phyloP scores from a whole-genome alignment of 2,113 vertebrate genomes.

The Pogonocichla stellata region DNA sequence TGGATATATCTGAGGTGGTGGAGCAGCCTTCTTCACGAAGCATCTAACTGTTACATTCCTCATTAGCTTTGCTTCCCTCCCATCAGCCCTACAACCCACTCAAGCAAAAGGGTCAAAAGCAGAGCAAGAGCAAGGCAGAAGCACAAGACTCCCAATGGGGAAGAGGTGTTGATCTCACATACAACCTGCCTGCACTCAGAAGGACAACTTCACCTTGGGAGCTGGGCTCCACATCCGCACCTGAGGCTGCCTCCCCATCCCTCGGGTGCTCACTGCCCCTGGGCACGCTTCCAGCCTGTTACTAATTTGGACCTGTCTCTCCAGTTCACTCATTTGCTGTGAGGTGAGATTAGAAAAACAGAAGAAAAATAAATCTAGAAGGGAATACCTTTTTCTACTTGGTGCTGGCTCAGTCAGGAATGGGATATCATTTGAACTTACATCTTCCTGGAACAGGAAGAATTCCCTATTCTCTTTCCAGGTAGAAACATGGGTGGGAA shows the following conservation, averaged over 20 bases:
- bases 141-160: fast-evolving
- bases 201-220: neutral
- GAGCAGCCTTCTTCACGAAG: neutral
- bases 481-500: neutral
- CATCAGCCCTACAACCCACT: neutral
- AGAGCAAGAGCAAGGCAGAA: neutral
- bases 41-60: neutral
- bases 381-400: neutral
- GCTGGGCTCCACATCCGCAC: neutral
- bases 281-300: neutral
- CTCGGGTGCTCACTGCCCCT: neutral
- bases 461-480: neutral
- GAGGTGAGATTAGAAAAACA: neutral
- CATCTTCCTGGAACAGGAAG: neutral
- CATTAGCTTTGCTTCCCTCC: neutral
- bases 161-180: neutral
- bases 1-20: neutral
- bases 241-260: neutral
- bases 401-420: neutral
- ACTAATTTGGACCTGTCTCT: constrained; percentile 21
- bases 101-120: neutral
- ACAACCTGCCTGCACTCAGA: neutral
- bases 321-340: neutral
- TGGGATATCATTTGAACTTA: neutral
- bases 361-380: neutral